Evolutionary conservation across 2,113 vertebrate species (phyloP).

Genomic region (Eurypyga helias): DNA sequence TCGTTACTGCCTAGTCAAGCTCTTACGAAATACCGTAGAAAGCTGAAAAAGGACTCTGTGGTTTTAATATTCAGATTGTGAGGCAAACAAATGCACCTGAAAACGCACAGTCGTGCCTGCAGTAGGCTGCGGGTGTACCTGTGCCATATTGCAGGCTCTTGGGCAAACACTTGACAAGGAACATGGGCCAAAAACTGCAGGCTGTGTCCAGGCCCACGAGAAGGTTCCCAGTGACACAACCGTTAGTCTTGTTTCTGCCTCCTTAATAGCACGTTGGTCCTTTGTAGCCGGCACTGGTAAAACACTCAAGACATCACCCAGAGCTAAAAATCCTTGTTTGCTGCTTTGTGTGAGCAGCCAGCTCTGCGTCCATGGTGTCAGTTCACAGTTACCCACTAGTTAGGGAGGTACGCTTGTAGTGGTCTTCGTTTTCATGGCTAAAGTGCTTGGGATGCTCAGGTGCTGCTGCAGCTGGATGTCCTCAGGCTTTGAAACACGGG

Average conservation of each 20-base stretch:
- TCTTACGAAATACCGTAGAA: neutral
- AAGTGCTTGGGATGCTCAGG: neutral
- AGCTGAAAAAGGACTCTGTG: neutral
- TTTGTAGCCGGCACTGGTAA: neutral
- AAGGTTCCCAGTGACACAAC: neutral
- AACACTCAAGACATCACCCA: neutral
- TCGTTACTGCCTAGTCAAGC: neutral
- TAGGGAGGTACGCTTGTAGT: neutral
- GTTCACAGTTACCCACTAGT: neutral
- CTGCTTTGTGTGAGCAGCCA: neutral
- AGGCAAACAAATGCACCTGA: neutral
- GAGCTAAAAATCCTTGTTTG: neutral
- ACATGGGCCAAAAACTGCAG: neutral
- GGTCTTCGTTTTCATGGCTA: neutral
- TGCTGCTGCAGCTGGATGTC: neutral
- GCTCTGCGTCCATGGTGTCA: neutral
- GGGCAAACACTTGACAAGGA: neutral
- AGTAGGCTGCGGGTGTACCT: neutral
- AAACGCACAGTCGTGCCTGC: neutral
- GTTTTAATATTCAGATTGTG: neutral
- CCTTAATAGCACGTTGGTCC: neutral
- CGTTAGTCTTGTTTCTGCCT: neutral
- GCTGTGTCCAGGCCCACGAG: neutral
- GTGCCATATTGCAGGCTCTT: neutral
- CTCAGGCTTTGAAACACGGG: neutral